A percentile compares a stretch with the other conserved stretches of the same genome.
These are phyloP conservation scores for Hycleus phaleratus DNA, from an alignment of 1,140 invertebrate species.

Conservation along the genomic window DNA sequence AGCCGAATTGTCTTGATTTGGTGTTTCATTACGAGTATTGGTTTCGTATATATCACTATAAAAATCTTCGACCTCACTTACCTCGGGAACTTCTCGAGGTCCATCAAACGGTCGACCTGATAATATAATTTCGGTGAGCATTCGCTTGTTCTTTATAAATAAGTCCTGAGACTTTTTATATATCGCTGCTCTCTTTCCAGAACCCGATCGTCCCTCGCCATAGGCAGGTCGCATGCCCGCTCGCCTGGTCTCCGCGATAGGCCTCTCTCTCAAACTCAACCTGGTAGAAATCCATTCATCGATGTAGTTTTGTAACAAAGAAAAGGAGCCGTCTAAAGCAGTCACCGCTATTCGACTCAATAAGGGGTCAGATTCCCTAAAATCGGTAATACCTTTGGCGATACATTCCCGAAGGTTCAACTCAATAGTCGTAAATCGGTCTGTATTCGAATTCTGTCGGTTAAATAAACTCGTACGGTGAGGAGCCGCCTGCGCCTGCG, in stretches of 20 bases:
- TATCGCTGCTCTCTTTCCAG: background rate
- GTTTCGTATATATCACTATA: background rate
- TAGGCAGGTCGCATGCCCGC: background rate
- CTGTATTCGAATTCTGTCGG: too few relatives aligned
- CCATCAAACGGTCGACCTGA: background rate
- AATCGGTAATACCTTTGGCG: too few relatives aligned
- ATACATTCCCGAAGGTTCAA: too few relatives aligned
- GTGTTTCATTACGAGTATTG: background rate
- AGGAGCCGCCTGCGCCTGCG: too few relatives aligned
- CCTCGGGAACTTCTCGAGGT: background rate
- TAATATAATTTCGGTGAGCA: background rate
- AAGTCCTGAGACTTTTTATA: conserved; percentile 9
- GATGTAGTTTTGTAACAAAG: too few relatives aligned
- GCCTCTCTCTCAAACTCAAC: too few relatives aligned
- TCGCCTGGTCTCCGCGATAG: too few relatives aligned
- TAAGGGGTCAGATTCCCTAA: too few relatives aligned
- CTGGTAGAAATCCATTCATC: background rate
- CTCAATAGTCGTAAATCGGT: too few relatives aligned
- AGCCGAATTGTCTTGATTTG: background rate
- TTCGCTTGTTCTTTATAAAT: background rate
- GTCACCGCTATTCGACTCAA: too few relatives aligned
- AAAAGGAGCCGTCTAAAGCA: too few relatives aligned
- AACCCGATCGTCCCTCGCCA: background rate
- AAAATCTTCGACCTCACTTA: background rate
- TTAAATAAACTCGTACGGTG: too few relatives aligned